Evolutionary conservation across 2,888 invertebrate species (phyloP).

Genomic region (Sinhomidia bicolor): DNA sequence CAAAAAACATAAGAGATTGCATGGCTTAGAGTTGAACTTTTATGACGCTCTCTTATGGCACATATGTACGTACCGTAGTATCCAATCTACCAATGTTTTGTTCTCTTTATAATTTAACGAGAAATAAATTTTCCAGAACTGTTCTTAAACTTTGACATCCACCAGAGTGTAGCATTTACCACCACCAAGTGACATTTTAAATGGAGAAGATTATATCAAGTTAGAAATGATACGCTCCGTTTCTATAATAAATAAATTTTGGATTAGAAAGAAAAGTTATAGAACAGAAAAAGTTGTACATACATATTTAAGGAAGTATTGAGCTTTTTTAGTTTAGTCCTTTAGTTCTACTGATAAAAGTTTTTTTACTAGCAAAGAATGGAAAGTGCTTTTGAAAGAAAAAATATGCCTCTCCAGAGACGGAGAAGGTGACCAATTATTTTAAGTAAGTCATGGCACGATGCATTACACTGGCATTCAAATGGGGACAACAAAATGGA

Average conservation of each 20-base stretch:
- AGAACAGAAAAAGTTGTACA: not conserved
- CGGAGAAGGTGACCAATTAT: conserved; percentile 2
- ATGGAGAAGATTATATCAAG: not conserved
- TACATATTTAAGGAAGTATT: not conserved
- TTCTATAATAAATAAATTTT: not conserved
- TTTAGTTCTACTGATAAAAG: too few relatives aligned
- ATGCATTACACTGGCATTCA: not conserved
- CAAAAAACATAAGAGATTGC: not conserved
- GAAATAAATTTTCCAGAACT: not conserved
- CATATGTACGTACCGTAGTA: not conserved
- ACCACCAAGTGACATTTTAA: not conserved
- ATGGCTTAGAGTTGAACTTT: not conserved
- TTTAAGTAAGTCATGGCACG: not conserved
- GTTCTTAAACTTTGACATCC: not conserved
- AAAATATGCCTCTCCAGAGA: not conserved
- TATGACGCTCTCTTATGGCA: not conserved
- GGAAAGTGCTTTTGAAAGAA: not conserved
- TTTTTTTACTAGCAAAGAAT: too few relatives aligned
- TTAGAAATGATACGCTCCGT: not conserved
- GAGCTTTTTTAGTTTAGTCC: too few relatives aligned
- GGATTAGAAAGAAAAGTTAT: not conserved
- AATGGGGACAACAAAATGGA: too few relatives aligned
- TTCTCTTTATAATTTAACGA: not conserved
- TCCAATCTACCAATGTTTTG: not conserved
- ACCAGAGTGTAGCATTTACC: not conserved